Conservation (phyloP, 2,113 vertebrate species). For the Cheilinus undulatus region DNA sequence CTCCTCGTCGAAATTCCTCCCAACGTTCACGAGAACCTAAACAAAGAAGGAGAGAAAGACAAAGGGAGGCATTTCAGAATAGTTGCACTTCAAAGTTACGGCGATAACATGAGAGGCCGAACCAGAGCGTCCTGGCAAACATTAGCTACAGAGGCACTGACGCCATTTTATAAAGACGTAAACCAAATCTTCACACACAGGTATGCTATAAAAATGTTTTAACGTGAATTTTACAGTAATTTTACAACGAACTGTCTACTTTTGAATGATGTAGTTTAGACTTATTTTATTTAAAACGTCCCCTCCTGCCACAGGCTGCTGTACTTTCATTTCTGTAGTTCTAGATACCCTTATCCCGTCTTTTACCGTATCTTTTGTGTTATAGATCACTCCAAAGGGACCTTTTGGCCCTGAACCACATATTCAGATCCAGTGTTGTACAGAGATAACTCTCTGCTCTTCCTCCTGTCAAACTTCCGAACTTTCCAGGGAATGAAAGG, state of each 20-base stretch:
- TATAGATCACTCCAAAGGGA: neutral
- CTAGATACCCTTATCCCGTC: neutral
- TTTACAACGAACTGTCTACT: no score
- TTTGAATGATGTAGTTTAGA: no score
- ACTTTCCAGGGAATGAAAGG: constrained; percentile 35
- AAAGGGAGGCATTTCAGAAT: neutral
- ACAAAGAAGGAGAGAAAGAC: constrained; percentile 10
- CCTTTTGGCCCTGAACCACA: constrained; percentile 10
- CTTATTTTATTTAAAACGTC: no score
- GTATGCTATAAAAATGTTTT: no score
- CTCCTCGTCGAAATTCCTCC: constrained; percentile 94
- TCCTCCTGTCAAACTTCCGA: constrained; percentile 27
- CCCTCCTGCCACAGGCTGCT: neutral
- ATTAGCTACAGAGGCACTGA: neutral
- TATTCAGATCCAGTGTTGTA: constrained; percentile 3
- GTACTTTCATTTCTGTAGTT: neutral
- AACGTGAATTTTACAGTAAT: no score
- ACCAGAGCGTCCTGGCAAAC: neutral
- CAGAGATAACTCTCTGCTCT: constrained; percentile 6
- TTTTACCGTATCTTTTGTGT: neutral
- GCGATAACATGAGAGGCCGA: neutral
- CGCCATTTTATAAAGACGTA: no score
- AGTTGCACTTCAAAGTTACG: constrained; percentile 3
- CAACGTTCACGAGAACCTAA: constrained; percentile 95
- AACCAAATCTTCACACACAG: no score